phyloP scores from a whole-genome alignment of 2,113 vertebrate genomes.

The Mesocricetus auratus region DNA sequence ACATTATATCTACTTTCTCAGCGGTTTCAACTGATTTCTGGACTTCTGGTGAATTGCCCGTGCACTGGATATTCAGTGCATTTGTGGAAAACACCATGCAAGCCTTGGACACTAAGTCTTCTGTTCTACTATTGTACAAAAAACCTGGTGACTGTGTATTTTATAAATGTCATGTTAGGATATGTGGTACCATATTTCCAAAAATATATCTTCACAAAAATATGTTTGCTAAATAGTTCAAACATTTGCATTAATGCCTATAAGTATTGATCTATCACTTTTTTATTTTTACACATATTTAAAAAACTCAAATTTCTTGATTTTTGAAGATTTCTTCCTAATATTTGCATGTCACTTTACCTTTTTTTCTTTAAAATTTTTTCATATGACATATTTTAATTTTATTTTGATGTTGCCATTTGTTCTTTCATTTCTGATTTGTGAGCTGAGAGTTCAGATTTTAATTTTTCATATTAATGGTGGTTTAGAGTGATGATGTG shows the following conservation, averaged over 20 bases:
- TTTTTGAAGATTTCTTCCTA: neutral
- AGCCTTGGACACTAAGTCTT: too few species aligned
- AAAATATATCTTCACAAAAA: neutral
- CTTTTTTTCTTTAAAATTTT: neutral
- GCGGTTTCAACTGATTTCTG: neutral
- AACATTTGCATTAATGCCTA: neutral
- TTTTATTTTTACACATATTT: neutral
- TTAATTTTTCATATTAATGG: neutral
- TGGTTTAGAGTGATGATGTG: neutral
- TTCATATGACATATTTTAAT: neutral
- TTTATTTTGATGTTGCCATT: neutral
- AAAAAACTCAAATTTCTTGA: neutral
- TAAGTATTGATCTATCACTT: neutral
- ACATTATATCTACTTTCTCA: neutral
- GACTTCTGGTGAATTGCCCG: neutral
- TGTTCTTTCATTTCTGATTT: neutral
- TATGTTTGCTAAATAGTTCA: neutral
- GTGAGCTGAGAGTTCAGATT: neutral
- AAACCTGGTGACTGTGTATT: neutral
- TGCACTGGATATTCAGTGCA: neutral
- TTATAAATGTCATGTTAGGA: too few species aligned
- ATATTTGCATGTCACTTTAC: neutral
- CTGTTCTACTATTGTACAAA: neutral
- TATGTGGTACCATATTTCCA: neutral
- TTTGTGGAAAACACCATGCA: neutral